Base-by-base conservation (phyloP, 2,797 vertebrate genomes). In the Galago senegalensis region DNA sequence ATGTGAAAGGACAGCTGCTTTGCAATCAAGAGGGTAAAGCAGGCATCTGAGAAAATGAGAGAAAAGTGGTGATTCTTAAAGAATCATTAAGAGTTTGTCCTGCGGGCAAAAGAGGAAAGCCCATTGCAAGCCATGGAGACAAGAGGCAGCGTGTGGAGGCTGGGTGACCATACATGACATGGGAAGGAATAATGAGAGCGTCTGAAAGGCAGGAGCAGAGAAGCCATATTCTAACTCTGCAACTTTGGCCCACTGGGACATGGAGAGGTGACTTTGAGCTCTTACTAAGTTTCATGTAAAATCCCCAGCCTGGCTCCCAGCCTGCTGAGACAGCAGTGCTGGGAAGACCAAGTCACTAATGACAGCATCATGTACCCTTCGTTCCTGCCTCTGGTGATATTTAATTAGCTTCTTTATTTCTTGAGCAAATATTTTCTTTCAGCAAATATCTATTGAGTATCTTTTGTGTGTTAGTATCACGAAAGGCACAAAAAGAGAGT, bases 401-500 rank as follows among this genome's bases (percentile, higher is more conserved):
- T 82, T 77, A 73, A 81, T n/a, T 86, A 13, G 0, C 6, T 85
- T 91, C 46, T 14, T 49, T 80, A 70, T 58, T 25, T 75, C 27
- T 83, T 70, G 13, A 96, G 69, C 49, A 81, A 79, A 29, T 76
- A 16, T 73, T 83, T 79, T 82, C 37, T 83, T 89, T 46, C 17
- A 80, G 63, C 34, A 63, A 79, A 92, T 60, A 92, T 13, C 29
- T 69, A 75, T 7, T 63, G 61, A 89, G 14, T 27, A 67, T 9
- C 43, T 89, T 43, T 20, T 60, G 14, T 31, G 40, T 8, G 10
- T 37, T 8, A 8, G 5, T 9, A 31, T 46, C 34, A 40, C 3
- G 12, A 88, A 93, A 86, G 63, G 61, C 60, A 77, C 18, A 9
- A 67, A 69, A 34, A 77, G 46, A 81, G 11, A 81, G 11, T 76